These are phyloP conservation scores for Megalops cyprinoides DNA, from an alignment of 2,797 vertebrate genomes.

Conservation along the genomic window DNA sequence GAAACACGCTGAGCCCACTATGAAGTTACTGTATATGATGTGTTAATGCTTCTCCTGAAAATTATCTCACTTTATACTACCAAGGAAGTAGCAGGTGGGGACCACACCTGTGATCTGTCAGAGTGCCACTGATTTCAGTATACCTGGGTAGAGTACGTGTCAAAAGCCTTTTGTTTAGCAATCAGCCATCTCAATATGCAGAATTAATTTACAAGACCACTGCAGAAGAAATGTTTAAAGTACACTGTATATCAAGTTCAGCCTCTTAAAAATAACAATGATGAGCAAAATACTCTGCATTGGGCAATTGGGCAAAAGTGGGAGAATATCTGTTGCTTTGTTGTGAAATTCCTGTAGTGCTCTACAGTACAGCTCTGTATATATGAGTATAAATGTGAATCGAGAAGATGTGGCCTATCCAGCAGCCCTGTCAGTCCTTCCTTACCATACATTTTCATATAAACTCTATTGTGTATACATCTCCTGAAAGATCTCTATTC, in stretches of 20 bases:
- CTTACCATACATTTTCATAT: neutral
- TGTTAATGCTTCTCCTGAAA: neutral
- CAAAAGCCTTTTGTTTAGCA: neutral
- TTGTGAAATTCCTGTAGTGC: neutral
- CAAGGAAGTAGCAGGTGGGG: no score
- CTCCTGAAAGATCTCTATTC: no score
- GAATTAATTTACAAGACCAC: neutral
- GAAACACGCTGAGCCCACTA: no score
- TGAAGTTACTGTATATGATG: neutral
- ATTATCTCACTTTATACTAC: no score
- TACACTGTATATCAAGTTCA: no score
- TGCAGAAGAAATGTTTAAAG: no score
- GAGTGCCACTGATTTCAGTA: neutral
- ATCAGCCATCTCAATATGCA: neutral
- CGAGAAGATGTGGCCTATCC: neutral
- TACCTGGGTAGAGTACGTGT: neutral
- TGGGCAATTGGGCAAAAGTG: neutral
- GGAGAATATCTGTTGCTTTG: neutral
- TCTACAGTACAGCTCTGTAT: neutral
- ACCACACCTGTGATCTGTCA: no score
- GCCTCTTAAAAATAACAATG: no score
- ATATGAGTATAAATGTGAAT: slow-evolving; percentile 1
- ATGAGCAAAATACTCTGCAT: no score
- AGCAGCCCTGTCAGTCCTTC: neutral
- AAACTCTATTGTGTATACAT: neutral